These are phyloP conservation scores for Chironomus tepperi DNA, from an alignment of 1,140 invertebrate genomes.

Conservation along the genomic window DNA sequence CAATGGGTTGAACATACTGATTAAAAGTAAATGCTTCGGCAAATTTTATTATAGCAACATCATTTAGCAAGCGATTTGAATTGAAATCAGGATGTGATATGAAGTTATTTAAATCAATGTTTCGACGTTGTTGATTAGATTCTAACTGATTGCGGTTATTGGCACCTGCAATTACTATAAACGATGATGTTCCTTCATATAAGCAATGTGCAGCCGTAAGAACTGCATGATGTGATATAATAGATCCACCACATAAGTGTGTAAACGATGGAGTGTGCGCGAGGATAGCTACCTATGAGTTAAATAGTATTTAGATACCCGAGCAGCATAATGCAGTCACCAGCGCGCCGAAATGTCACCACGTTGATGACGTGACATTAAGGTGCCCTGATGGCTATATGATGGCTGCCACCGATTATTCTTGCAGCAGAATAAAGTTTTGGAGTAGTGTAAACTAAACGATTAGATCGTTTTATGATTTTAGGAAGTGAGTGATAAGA, in stretches of 20 bases:
- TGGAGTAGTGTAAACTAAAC: too few relatives aligned
- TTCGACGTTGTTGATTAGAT: background rate
- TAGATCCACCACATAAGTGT: constrained; percentile 42
- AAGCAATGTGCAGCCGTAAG: constrained; percentile 45
- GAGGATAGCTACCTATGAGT: constrained; percentile 29
- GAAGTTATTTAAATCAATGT: background rate
- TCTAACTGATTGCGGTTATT: background rate
- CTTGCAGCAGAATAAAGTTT: too few relatives aligned
- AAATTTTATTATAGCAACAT: background rate
- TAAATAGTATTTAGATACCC: too few relatives aligned
- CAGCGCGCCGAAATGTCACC: too few relatives aligned
- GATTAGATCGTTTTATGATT: too few relatives aligned
- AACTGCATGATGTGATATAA: constrained; percentile 41
- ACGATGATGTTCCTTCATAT: background rate
- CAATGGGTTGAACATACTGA: background rate
- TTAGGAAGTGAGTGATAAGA: too few relatives aligned
- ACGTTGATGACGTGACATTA: too few relatives aligned
- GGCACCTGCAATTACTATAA: background rate
- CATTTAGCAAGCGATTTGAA: background rate
- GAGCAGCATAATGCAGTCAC: too few relatives aligned
- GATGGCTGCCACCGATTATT: too few relatives aligned
- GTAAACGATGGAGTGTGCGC: constrained; percentile 30
- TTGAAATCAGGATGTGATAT: background rate
- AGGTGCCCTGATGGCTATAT: too few relatives aligned
- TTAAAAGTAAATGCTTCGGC: background rate